Conservation (phyloP, 2,113 vertebrate genomes). For the Anguilla rostrata region DNA sequence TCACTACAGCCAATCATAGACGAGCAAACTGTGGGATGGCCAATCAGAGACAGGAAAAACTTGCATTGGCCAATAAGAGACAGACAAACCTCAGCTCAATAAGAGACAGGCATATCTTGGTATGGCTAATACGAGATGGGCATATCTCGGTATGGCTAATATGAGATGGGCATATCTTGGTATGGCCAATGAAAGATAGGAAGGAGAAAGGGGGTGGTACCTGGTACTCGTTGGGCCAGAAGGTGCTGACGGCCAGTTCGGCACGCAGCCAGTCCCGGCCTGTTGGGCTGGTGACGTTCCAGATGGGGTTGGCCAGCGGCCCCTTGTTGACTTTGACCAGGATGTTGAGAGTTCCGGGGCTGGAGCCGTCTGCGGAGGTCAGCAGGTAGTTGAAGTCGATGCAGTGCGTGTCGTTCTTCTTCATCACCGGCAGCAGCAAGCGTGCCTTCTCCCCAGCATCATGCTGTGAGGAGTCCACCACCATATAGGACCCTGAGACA, state of each 20-base stretch:
- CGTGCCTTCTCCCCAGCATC: constrained; percentile 88
- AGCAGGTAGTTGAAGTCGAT: constrained; percentile 97
- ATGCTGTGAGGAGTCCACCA: constrained; percentile 90
- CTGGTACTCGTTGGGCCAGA: constrained; percentile 99
- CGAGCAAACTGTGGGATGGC: background rate
- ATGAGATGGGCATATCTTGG: too few relatives aligned
- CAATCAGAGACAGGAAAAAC: too few relatives aligned
- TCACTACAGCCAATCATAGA: background rate
- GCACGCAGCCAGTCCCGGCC: constrained; percentile 82
- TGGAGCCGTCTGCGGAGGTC: constrained; percentile 80
- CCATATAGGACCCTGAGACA: constrained; percentile 91
- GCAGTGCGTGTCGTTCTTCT: constrained; percentile 97
- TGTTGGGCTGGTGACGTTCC: constrained; percentile 91
- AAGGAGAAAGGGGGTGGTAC: constrained; percentile 53
- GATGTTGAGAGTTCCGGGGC: constrained; percentile 89
- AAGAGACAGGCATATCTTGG: too few relatives aligned
- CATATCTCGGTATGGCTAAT: too few relatives aligned
- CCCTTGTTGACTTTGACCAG: constrained; percentile 95
- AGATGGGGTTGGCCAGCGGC: constrained; percentile 93
- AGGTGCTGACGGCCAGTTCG: constrained; percentile 95
- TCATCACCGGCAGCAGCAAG: constrained; percentile 94
- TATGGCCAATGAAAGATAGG: too few relatives aligned
- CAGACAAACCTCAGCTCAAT: too few relatives aligned
- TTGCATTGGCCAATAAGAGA: too few relatives aligned
- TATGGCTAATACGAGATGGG: too few relatives aligned